Conservation (phyloP, 2,113 vertebrate genomes). For the Salvator merianae region DNA sequence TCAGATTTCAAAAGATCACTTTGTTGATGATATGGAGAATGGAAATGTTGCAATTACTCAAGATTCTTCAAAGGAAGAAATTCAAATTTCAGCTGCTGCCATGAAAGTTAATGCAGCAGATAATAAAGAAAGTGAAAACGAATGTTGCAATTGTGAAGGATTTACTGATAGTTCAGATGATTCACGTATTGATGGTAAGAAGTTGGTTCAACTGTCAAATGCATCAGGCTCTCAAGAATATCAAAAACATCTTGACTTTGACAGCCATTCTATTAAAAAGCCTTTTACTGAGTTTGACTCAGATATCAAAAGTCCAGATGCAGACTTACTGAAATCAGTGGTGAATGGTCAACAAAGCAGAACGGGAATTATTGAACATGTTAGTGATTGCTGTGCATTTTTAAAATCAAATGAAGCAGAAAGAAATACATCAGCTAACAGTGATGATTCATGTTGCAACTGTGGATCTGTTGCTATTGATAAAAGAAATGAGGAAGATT, state of each 20-base stretch:
- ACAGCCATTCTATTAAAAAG: slow-evolving; percentile 48
- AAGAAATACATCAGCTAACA: slow-evolving; percentile 53
- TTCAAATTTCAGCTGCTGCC: slow-evolving; percentile 38
- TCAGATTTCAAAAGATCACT: slow-evolving; percentile 76
- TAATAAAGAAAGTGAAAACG: slow-evolving; percentile 68
- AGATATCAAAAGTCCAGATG: slow-evolving; percentile 37
- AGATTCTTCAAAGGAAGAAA: slow-evolving; percentile 73
- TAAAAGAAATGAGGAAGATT: slow-evolving; percentile 77
- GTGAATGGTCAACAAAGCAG: slow-evolving; percentile 27
- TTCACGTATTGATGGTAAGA: slow-evolving; percentile 62
- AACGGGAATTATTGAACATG: slow-evolving; percentile 37
- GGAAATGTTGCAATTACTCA: slow-evolving; percentile 86
- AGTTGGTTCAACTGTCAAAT: slow-evolving; percentile 65
- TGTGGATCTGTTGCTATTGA: slow-evolving; percentile 69
- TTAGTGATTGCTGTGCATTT: slow-evolving; percentile 48
- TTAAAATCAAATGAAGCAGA: slow-evolving; percentile 68
- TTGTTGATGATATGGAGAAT: slow-evolving; percentile 93
- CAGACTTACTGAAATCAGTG: slow-evolving; percentile 46
- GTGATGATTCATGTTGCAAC: slow-evolving; percentile 73
- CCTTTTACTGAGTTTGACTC: slow-evolving; percentile 47
- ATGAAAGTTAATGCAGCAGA: slow-evolving; percentile 72
- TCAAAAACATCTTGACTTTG: slow-evolving; percentile 59
- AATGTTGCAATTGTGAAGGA: slow-evolving; percentile 64
- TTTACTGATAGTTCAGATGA: slow-evolving; percentile 63
- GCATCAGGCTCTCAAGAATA: slow-evolving; percentile 68